phyloP scores from a whole-genome alignment of 1,140 invertebrate species.

The Oppia nitens region DNA sequence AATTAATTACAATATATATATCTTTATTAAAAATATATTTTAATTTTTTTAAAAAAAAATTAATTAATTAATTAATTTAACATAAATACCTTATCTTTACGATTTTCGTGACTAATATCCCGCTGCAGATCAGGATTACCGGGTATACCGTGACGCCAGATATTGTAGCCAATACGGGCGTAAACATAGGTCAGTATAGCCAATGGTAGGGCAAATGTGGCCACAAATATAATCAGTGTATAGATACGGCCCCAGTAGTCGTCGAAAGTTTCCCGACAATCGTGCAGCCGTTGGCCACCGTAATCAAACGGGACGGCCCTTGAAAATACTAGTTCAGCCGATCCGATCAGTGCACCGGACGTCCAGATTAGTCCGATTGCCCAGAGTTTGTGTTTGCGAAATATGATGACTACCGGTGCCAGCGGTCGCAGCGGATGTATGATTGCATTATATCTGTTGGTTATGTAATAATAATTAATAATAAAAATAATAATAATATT shows the following conservation, averaged over 20 bases:
- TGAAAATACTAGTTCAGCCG: conserved; percentile 31
- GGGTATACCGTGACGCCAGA: conserved; percentile 33
- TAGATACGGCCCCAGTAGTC: conserved; percentile 17
- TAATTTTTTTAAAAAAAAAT: no score
- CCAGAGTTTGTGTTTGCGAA: background rate
- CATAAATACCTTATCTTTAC: no score
- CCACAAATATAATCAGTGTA: conserved; percentile 32
- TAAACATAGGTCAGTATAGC: conserved; percentile 33
- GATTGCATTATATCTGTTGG: no score
- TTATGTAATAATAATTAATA: no score
- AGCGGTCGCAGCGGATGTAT: no score
- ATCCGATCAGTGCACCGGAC: conserved; percentile 26
- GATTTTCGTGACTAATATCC: no score
- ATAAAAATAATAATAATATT: no score
- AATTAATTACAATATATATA: no score
- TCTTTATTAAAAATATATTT: no score
- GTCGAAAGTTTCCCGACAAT: conserved; percentile 27
- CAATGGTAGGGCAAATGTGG: conserved; percentile 36
- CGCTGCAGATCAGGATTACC: conserved; percentile 37
- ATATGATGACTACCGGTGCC: no score
- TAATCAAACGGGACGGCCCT: conserved; percentile 24
- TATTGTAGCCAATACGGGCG: conserved; percentile 27
- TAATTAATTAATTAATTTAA: no score
- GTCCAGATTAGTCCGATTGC: conserved; percentile 29
- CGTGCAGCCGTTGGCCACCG: conserved; percentile 24